Conservation (phyloP, 2,888 invertebrate genomes). For the Caenorhabditis virilis region DNA sequence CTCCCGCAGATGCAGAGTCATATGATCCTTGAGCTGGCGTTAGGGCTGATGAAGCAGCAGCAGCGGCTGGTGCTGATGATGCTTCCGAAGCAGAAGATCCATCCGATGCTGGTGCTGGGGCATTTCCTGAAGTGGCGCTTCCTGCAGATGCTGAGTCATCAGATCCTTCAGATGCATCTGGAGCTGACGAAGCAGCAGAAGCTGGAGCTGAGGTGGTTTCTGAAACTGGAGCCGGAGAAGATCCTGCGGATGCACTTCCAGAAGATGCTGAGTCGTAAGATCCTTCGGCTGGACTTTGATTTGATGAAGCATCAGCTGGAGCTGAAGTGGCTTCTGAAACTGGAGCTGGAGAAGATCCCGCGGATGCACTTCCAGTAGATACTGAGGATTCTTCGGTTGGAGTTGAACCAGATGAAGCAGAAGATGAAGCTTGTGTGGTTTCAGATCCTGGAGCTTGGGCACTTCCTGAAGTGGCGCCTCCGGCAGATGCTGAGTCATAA, state of each 20-base stretch:
- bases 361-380: neutral
- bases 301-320: no score
- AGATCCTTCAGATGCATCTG: no score
- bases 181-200: constrained; percentile 9
- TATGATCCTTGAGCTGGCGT: no score
- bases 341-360: constrained; percentile 5
- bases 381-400: no score
- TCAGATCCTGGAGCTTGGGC: constrained; percentile 4
- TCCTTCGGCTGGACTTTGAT: no score
- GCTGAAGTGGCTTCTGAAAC: constrained; percentile 11
- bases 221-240: constrained; percentile 6
- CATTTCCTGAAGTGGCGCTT: no score
- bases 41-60: constrained; percentile 1
- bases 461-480: no score
- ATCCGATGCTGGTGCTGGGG: constrained; percentile 7
- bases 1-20: no score
- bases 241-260: constrained; percentile 1
- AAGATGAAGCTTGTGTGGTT: neutral
- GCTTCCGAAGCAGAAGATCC: constrained; percentile 16
- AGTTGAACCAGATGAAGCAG: neutral
- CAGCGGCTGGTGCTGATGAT: constrained; percentile 5
- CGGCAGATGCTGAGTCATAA: constrained; percentile 9
- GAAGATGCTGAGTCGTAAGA: constrained; percentile 9
- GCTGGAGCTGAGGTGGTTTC: constrained; percentile 13
- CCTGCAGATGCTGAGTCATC: constrained; percentile 9